A percentile compares a stretch with the other conserved stretches of the same genome.
Evolutionary conservation across 1,140 invertebrate species (phyloP).

Genomic region (Nephila pilipes): DNA sequence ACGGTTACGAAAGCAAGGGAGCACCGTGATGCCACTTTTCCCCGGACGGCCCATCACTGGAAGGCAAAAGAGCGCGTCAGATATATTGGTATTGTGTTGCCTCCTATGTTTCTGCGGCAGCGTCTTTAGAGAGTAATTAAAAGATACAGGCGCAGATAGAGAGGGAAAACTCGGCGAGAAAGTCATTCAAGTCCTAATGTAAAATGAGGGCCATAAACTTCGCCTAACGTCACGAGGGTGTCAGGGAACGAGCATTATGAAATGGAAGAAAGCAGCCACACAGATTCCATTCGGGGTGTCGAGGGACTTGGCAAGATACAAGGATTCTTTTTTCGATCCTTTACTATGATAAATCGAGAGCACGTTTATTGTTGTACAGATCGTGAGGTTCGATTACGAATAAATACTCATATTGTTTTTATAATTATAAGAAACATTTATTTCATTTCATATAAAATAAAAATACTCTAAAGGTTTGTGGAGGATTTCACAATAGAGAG

Average conservation of each 20-base stretch:
- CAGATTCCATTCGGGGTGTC: background rate
- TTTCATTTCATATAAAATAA: too few species aligned
- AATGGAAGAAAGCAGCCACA: slow-evolving; percentile 13
- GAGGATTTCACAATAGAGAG: too few species aligned
- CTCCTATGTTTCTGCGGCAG: slow-evolving; percentile 33
- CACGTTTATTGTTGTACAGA: too few species aligned
- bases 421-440: too few species aligned
- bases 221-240: slow-evolving; percentile 61
- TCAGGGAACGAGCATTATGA: slow-evolving; percentile 60
- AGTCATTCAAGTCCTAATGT: slow-evolving; percentile 75
- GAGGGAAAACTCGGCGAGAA: slow-evolving; percentile 49
- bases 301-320: background rate
- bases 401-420: too few species aligned
- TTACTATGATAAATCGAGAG: too few species aligned
- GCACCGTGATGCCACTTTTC: slow-evolving; percentile 1
- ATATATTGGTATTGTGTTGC: slow-evolving; percentile 75
- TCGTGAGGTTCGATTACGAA: too few species aligned
- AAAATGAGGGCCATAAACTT: slow-evolving; percentile 72
- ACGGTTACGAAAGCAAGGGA: too few species aligned
- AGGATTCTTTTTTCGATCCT: background rate
- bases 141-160: slow-evolving; percentile 69
- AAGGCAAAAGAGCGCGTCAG: slow-evolving; percentile 64
- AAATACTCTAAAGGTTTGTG: too few species aligned
- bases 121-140: slow-evolving; percentile 76
- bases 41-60: background rate